A percentile compares a stretch with the other conserved stretches of the same genome.
These are phyloP conservation scores for Venusia cambrica DNA, from an alignment of 2,888 invertebrate genomes.

Conservation along the genomic window DNA sequence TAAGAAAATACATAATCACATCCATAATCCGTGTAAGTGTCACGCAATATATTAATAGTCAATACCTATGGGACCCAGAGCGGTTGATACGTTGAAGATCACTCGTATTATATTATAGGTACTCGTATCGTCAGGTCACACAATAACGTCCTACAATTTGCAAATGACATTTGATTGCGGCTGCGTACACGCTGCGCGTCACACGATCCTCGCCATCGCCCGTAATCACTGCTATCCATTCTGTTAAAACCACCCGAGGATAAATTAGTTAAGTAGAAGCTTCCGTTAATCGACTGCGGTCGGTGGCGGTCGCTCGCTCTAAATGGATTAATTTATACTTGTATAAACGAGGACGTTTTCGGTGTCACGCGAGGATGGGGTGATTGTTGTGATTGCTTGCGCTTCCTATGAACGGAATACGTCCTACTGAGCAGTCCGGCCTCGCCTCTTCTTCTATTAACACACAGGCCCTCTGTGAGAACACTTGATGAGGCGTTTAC, in stretches of 20 bases:
- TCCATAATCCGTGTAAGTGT: no score
- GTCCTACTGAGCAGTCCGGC: constrained; percentile 61
- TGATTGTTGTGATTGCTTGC: constrained; percentile 78
- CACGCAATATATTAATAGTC: no score
- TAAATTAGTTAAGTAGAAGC: constrained; percentile 82
- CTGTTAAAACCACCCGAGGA: constrained; percentile 81
- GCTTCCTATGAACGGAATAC: constrained; percentile 75
- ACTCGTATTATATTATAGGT: constrained; percentile 10
- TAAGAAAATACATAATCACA: no score
- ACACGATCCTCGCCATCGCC: constrained; percentile 59
- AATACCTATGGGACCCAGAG: constrained; percentile 8
- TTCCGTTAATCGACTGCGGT: constrained; percentile 80
- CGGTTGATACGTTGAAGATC: constrained; percentile 5
- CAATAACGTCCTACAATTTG: constrained; percentile 40
- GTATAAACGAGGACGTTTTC: constrained; percentile 78
- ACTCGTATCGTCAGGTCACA: constrained; percentile 14
- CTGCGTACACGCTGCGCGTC: constrained; percentile 51
- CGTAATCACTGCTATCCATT: constrained; percentile 82
- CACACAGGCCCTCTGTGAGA: constrained; percentile 18
- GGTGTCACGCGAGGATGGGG: constrained; percentile 80
- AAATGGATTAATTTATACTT: constrained; percentile 83
- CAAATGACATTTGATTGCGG: constrained; percentile 46
- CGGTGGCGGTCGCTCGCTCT: constrained; percentile 72
- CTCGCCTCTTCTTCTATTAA: constrained; percentile 34
- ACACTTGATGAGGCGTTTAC: constrained; percentile 38